These are phyloP conservation scores for Tautogolabrus adspersus DNA, from an alignment of 2,113 vertebrate genomes.

Conservation along the genomic window DNA sequence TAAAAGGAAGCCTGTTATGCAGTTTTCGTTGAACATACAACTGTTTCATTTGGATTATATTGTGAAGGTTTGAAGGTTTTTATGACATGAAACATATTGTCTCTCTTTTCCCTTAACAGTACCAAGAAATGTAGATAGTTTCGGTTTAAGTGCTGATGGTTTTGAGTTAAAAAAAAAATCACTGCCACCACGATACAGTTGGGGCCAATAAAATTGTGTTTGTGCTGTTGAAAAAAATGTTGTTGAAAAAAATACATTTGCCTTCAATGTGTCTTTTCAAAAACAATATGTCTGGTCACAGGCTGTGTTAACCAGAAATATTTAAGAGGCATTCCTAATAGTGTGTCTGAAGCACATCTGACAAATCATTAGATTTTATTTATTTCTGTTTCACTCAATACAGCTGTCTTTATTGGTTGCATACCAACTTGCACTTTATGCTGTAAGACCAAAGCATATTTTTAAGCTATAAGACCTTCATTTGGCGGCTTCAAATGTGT, in stretches of 20 bases:
- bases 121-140: constrained; percentile 23
- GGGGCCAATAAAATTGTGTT: constrained; percentile 23
- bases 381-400: constrained; percentile 10
- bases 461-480: not conserved
- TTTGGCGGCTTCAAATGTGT: too few species aligned
- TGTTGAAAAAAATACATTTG: constrained; percentile 16
- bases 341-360: constrained; percentile 16
- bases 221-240: constrained; percentile 7
- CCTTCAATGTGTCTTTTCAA: constrained; percentile 26
- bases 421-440: too few species aligned
- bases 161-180: constrained; percentile 5
- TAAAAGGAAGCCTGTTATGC: too few species aligned
- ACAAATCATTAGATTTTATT: constrained; percentile 24
- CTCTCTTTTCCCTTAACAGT: constrained; percentile 8
- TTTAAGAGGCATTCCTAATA: not conserved
- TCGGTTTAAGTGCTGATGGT: constrained; percentile 35
- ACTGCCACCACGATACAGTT: constrained; percentile 11
- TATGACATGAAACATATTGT: not conserved
- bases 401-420: constrained; percentile 15
- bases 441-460: not conserved
- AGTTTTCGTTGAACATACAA: not conserved
- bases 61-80: not conserved
- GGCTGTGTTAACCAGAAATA: constrained; percentile 12
- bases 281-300: constrained; percentile 22
- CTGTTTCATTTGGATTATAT: not conserved